Base-by-base conservation (phyloP, 2,888 invertebrate genomes). In the Esperia sulphurella region DNA sequence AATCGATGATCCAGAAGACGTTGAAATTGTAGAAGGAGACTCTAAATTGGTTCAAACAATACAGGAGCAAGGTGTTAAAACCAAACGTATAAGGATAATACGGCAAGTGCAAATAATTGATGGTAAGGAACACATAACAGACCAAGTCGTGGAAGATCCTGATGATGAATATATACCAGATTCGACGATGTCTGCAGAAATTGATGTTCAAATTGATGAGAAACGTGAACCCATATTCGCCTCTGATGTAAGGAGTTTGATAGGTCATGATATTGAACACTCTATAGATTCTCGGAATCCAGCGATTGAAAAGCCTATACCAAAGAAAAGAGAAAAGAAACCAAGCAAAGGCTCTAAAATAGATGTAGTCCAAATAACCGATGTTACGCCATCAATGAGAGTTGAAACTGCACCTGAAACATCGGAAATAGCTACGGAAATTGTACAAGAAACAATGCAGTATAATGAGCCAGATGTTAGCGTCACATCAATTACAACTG, bases 1-100 rank as follows among this genome's bases (percentile, higher is more conserved):
- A 0, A 92, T 96, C 47, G 96, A 96, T 68, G 96, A 96, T 75
- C 96, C 96, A 0, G 96, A 94, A 70, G 94, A 94, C 68, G 84
- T 94, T 6, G 94, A 94, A 78, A 86, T 94, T 6, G 91, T 93
- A 43, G 93, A 94, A 71, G 93, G 95, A 66, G 92, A 92, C 56
- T 83, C 85, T 12, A 68, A 58, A 59, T 49, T 75, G 5, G 61
- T 71, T 13, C 75, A 75, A 45, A 76, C 63, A 43, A 52, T 72
- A 10, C 75, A 75, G 61, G 75, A 77, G 35, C 68, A 77, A 58
- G 83, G 80, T 14, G 41, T 49, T n/a, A 51, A 50, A 39, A 42
- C 46, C 9, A 42, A 61, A 51, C 54, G 53, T 28, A 52, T 65
- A 3, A 50, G 44, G 21, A 46, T 55, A 3, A 65, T 74, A 43